Conservation (phyloP, 2,113 vertebrate genomes). For the Chionomys nivalis region DNA sequence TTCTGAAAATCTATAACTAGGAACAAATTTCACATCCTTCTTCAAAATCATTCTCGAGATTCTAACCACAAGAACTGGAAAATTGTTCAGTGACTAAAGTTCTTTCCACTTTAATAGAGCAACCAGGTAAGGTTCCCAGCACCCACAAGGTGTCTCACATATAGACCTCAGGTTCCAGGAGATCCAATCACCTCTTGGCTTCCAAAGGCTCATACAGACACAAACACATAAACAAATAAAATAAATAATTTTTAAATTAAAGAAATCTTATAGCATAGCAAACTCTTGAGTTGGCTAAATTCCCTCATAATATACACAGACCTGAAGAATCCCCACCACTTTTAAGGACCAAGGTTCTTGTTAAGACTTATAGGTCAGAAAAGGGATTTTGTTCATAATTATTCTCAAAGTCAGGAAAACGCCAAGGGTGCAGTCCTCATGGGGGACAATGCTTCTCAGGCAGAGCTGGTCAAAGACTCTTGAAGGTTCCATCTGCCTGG, state of each 20-base stretch:
- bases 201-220: neutral
- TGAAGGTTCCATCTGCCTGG: neutral
- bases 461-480: rapidly evolving
- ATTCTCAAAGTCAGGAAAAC: neutral
- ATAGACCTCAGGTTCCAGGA: neutral
- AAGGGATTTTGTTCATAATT: neutral
- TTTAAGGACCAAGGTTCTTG: neutral
- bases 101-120: neutral
- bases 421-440: too few relatives aligned
- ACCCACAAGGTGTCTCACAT: neutral
- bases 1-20: neutral
- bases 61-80: neutral
- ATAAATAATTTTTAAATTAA: neutral
- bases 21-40: neutral
- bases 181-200: neutral
- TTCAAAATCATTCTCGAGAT: rapidly evolving
- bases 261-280: neutral
- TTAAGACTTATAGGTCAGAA: neutral
- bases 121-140: neutral
- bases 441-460: neutral
- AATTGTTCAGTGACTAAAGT: neutral
- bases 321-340: neutral
- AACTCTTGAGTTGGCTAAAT: neutral
- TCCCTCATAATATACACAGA: too few relatives aligned
- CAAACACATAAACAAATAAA: neutral